Evolutionary conservation across 2,113 vertebrate genomes (phyloP).

Genomic region (Pitta sordida): DNA sequence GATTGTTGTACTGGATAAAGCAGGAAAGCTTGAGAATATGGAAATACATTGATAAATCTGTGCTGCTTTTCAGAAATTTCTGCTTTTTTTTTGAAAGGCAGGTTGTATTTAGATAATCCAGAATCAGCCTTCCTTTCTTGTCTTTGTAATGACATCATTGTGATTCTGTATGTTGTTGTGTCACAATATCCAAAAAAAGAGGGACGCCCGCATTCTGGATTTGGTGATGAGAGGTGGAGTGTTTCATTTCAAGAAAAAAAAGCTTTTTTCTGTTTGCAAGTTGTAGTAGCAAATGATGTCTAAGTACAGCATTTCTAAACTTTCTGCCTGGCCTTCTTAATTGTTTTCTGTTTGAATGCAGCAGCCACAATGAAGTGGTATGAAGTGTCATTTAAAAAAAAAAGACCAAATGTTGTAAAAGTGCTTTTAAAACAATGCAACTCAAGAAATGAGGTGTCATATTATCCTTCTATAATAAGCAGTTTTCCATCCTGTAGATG

Average conservation of each 20-base stretch:
- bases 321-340: neutral
- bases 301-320: neutral
- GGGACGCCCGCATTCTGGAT: neutral
- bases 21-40: neutral
- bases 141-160: fast-evolving
- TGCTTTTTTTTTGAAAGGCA: neutral
- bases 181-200: neutral
- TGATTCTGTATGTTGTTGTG: neutral
- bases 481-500: neutral
- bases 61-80: neutral
- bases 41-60: neutral
- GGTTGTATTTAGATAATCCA: neutral
- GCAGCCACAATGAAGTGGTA: neutral
- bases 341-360: neutral
- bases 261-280: neutral
- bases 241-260: neutral
- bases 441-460: neutral
- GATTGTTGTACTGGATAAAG: neutral
- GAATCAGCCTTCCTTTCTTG: neutral
- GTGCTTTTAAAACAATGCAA: neutral
- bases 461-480: neutral
- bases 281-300: neutral
- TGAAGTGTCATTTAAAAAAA: neutral
- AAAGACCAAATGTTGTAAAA: neutral
- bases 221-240: neutral